phyloP scores from a whole-genome alignment of 2,113 vertebrate species.

The Tylochromis polylepis region DNA sequence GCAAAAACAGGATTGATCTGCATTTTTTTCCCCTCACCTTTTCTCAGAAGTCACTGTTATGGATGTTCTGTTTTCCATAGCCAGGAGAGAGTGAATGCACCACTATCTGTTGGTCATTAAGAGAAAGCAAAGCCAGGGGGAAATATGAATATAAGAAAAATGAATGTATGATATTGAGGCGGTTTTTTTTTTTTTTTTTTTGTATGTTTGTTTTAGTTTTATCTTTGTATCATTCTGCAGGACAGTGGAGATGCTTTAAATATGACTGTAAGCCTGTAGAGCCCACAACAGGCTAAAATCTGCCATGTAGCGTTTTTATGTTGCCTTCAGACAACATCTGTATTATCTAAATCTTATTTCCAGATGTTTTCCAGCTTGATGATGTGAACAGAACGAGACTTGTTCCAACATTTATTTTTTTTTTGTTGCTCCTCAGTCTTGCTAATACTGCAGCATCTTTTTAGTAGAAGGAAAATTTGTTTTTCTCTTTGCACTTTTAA shows the following conservation, averaged over 20 bases:
- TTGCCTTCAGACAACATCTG: not conserved
- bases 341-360: not conserved
- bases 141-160: not conserved
- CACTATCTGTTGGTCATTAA: not conserved
- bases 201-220: not conserved
- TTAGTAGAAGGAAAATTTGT: not conserved
- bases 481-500: constrained; percentile 10
- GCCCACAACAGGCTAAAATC: not conserved
- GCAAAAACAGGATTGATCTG: not conserved
- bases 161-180: not conserved
- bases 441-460: not conserved
- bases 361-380: not conserved
- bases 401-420: not conserved
- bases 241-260: not conserved
- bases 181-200: too few relatives aligned
- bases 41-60: not conserved
- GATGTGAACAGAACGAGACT: not conserved
- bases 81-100: not conserved
- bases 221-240: not conserved
- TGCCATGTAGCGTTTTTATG: not conserved
- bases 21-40: not conserved
- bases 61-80: not conserved
- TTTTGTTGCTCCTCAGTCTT: not conserved
- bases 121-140: not conserved
- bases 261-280: not conserved